phyloP scores from a whole-genome alignment of 2,113 vertebrate genomes.

The Helogale parvula region DNA sequence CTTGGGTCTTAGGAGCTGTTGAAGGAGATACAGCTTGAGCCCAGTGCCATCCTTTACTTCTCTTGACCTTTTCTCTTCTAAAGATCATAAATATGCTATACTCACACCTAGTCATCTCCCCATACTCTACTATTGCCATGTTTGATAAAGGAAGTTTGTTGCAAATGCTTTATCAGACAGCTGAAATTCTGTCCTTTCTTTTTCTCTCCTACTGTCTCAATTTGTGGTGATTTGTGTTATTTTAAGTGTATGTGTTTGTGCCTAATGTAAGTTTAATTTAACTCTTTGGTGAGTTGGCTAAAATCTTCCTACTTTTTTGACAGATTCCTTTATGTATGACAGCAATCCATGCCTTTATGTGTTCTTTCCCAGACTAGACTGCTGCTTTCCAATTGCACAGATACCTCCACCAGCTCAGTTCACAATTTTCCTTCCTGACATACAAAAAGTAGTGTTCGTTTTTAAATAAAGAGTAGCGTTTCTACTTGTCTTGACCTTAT shows the following conservation, averaged over 20 bases:
- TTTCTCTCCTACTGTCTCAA: background rate
- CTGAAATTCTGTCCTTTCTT: constrained; percentile 37
- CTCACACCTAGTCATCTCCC: background rate
- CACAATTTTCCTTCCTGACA: background rate
- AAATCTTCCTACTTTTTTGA: background rate
- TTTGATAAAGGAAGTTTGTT: constrained; percentile 29
- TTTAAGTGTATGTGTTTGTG: background rate
- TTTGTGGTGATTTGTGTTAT: background rate
- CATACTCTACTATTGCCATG: background rate
- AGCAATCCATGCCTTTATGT: background rate
- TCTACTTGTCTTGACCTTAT: background rate
- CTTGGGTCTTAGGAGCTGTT: constrained; percentile 11
- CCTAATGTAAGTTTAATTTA: background rate
- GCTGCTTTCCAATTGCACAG: background rate
- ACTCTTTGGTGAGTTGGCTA: background rate
- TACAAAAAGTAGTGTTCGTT: background rate
- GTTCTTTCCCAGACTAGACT: background rate
- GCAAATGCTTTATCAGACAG: background rate
- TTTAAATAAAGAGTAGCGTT: background rate
- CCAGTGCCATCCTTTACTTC: background rate
- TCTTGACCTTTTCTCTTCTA: background rate
- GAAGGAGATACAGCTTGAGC: background rate
- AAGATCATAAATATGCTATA: background rate
- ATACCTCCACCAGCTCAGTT: background rate
- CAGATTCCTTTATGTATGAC: background rate